Conservation (phyloP, 2,888 invertebrate species). For the Endomychus coccineus region DNA sequence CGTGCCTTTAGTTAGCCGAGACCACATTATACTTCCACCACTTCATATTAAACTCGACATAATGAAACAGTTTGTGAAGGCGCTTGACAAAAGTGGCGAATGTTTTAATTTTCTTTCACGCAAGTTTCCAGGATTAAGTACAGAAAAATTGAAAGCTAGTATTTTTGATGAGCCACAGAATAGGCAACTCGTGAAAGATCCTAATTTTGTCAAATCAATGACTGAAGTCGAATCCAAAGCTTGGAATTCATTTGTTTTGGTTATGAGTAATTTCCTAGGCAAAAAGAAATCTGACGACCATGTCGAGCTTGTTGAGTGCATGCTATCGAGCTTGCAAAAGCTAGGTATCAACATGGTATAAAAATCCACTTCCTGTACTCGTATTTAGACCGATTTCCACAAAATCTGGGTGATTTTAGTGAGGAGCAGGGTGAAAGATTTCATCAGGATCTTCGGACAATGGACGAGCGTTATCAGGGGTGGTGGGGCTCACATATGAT, state of each 20-base stretch:
- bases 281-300: constrained; percentile 14
- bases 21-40: constrained; percentile 22
- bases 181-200: no score
- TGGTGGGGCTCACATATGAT: constrained; percentile 30
- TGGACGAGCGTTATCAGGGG: no score
- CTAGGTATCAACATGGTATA: constrained; percentile 11
- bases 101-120: no score
- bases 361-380: constrained; percentile 11
- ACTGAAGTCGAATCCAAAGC: constrained; percentile 10
- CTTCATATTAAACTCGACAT: constrained; percentile 27
- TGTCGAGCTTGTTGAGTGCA: constrained; percentile 10
- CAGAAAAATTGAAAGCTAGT: constrained; percentile 21
- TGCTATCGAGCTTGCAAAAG: constrained; percentile 10
- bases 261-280: constrained; percentile 15
- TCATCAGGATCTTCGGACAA: no score
- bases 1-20: constrained; percentile 16
- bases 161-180: constrained; percentile 21
- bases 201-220: constrained; percentile 10
- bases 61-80: constrained; percentile 27
- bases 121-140: no score
- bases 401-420: no score
- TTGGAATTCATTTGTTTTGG: constrained; percentile 12
- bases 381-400: constrained; percentile 8
- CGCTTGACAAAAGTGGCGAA: constrained; percentile 17
- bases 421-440: no score